Conservation (phyloP, 1,140 invertebrate genomes). For the Penaeus vannamei region DNA sequence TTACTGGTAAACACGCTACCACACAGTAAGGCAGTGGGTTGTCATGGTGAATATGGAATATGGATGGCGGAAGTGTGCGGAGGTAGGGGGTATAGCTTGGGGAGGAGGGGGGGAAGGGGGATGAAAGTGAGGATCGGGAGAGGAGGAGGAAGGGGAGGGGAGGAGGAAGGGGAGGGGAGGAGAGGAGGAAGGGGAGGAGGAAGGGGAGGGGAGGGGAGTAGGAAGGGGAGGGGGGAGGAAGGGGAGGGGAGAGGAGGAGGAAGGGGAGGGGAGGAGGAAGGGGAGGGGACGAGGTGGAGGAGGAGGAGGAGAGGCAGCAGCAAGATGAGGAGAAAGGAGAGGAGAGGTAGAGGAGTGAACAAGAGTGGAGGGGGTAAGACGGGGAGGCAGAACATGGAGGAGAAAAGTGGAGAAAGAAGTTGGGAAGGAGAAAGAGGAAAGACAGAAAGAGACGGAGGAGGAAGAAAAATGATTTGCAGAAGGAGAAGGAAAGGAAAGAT, state of each 20-base stretch:
- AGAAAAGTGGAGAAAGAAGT: background rate
- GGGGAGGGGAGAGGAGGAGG: background rate
- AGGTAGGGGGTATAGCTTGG: no score
- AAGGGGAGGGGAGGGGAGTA: background rate
- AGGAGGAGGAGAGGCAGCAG: background rate
- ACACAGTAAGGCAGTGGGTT: no score
- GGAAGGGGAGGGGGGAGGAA: background rate
- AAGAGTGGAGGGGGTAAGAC: background rate
- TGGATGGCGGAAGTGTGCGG: background rate
- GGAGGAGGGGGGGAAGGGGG: background rate
- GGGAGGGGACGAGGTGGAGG: background rate
- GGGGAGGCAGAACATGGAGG: background rate
- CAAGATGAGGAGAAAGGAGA: background rate
- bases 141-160: background rate
- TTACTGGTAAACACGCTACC: no score
- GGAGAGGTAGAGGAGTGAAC: background rate
- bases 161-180: background rate
- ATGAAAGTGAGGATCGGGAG: background rate
- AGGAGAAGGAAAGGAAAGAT: background rate
- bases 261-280: background rate
- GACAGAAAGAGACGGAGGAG: background rate
- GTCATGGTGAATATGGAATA: no score
- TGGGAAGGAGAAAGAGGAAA: background rate
- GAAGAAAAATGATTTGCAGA: background rate
- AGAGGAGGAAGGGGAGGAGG: background rate